Evolutionary conservation across 2,888 invertebrate genomes (phyloP).

Genomic region (Frankliniella intonsa): DNA sequence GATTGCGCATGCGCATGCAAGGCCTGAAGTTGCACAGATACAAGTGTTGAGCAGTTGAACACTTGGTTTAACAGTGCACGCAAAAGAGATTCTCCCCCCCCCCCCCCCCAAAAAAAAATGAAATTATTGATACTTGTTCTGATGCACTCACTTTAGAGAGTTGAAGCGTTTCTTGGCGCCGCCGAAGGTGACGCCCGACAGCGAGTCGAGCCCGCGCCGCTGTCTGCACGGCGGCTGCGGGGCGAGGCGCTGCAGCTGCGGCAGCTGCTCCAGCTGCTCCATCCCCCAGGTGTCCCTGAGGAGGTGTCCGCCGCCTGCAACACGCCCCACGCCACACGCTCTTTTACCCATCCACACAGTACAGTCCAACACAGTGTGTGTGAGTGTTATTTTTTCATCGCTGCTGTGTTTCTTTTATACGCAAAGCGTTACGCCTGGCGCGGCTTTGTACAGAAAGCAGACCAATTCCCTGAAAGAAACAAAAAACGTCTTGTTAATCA

Average conservation of each 20-base stretch:
- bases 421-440: background rate
- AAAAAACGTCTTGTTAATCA: no score
- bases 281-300: conserved; percentile 43
- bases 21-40: no score
- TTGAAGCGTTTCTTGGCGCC: conserved; percentile 46
- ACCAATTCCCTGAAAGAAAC: no score
- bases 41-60: no score
- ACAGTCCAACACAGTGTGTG: no score
- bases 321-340: background rate
- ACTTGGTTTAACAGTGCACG: no score
- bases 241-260: background rate
- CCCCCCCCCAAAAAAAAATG: background rate
- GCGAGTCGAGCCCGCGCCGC: conserved; percentile 46
- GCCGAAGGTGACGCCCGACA: conserved; percentile 48
- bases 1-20: no score
- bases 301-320: conserved; percentile 42
- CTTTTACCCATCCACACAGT: background rate
- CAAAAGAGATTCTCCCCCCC: no score
- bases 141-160: conserved; percentile 43
- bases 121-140: conserved; percentile 12
- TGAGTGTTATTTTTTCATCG: no score
- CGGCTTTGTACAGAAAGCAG: no score
- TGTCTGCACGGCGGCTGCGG: conserved; percentile 27
- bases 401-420: background rate
- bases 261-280: conserved; percentile 41